phyloP scores from a whole-genome alignment of 37 sponge, comb jelly and placozoan genomes.

The Lycopodina hypogea region DNA sequence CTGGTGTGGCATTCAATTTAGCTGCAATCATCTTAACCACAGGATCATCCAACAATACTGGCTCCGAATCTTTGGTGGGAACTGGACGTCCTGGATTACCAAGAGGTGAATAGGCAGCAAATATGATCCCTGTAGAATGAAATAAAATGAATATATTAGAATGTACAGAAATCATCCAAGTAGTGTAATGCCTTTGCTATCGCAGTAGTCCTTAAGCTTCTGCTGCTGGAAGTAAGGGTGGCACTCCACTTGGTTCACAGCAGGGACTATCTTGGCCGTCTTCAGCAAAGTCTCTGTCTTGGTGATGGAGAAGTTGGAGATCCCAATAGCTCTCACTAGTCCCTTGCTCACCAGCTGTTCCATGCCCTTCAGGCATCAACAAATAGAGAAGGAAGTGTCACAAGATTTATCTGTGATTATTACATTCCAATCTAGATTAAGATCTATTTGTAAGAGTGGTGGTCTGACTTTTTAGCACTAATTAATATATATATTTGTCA shows the following conservation, averaged over 20 bases:
- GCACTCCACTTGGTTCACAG: slow-evolving; percentile 88
- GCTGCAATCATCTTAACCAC: slow-evolving; percentile 60
- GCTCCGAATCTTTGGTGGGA: slow-evolving; percentile 21
- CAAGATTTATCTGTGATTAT: no score
- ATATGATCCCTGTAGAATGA: slow-evolving; percentile 44
- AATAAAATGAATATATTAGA: not conserved
- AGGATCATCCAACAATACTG: slow-evolving; percentile 62
- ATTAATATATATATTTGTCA: no score
- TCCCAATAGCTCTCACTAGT: slow-evolving; percentile 70
- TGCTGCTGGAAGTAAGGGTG: slow-evolving; percentile 85
- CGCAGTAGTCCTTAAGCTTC: slow-evolving; percentile 76
- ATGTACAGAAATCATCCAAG: not conserved
- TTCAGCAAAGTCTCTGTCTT: slow-evolving; percentile 70
- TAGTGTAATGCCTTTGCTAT: slow-evolving; percentile 50
- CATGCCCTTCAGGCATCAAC: slow-evolving; percentile 76
- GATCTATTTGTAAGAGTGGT: no score
- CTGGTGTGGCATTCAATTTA: slow-evolving; percentile 59
- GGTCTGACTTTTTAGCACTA: no score
- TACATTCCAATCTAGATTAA: no score
- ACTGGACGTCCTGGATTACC: slow-evolving; percentile 57
- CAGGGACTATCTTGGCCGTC: slow-evolving; percentile 80
- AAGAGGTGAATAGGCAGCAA: slow-evolving; percentile 81
- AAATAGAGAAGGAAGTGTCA: no score
- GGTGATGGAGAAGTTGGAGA: slow-evolving; percentile 89
- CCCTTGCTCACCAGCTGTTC: slow-evolving; percentile 62